Evolutionary conservation across 1,140 invertebrate genomes (phyloP), one percentile per base, ranked within the genome.

Genomic region (Ostrea edulis): DNA sequence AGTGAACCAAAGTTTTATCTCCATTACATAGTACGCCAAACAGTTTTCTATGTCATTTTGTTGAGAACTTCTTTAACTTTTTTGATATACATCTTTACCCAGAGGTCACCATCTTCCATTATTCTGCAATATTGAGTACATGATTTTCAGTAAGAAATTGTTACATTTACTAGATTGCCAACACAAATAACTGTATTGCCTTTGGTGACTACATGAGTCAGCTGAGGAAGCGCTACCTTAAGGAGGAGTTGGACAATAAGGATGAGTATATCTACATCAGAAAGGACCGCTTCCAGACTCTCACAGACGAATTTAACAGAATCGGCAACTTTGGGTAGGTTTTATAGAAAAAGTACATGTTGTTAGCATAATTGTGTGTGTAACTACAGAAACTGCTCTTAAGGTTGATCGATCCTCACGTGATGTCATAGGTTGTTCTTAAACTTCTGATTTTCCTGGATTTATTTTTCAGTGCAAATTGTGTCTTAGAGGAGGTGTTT

Each of bases 141-240:
- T 44, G 5, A 1, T 44, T 44, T 44, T 44, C 35, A 44, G 5
- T 44, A 2, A 44, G 35, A 44, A 44, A 44, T 44, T 44, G 35
- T 44, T 44, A 44, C 35, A 44, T 44, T 54, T 89, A 83, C 14
- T 90, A 95, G 94, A 98, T 98, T 89, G 98, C 97, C 0, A 97
- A 98, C 89, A 97, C 98, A 17, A 99, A 99, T 95, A 99, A 98
- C 95, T 98, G 98, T 93, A 95, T 97, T 87, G 97, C 97, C 93
- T 97, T 99, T 95, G 96, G 97, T 51, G 97, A 98, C 91, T 96
- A 99, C 86, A 97, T 98, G 62, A 96, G 97, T 90, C 97, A 98
- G 94, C 97, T 98, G 93, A 97, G 97, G 91, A 96, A 97, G 94
- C 96, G 97, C 8, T 98, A 98, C 94, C 97, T 97, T 96, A 94